A percentile compares a stretch with the other conserved stretches of the same genome.
These are phyloP conservation scores for Hydroisotoma schaefferi DNA, from an alignment of 2,888 invertebrate genomes.

Conservation along the genomic window DNA sequence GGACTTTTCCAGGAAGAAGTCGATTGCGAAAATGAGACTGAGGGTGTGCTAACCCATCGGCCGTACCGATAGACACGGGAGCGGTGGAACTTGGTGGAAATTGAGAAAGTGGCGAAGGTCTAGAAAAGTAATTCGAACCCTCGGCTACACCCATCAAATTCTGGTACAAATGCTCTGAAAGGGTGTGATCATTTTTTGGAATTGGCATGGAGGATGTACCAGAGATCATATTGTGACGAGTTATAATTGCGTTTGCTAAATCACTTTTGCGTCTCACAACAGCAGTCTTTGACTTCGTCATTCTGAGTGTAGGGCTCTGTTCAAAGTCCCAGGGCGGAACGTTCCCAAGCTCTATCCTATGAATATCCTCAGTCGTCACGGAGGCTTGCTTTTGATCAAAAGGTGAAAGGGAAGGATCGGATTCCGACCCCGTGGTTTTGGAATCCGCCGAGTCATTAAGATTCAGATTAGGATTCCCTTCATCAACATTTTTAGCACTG, in stretches of 20 bases:
- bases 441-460: conserved; percentile 11
- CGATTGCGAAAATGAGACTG: conserved; percentile 8
- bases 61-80: conserved; percentile 9
- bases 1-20: not conserved
- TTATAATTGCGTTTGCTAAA: conserved; percentile 40
- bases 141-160: too few species aligned
- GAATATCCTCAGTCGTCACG: conserved; percentile 9
- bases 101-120: conserved; percentile 11
- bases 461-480: conserved; percentile 13
- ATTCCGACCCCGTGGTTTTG: conserved; percentile 10
- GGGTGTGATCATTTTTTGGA: not conserved
- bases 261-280: conserved; percentile 47
- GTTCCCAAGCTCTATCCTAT: not conserved
- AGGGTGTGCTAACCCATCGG: conserved; percentile 4
- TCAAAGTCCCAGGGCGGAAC: conserved; percentile 22
- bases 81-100: conserved; percentile 4
- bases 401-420: conserved; percentile 7
- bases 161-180: not conserved
- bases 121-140: not conserved
- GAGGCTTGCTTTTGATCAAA: not conserved
- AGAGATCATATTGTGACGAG: conserved; percentile 15
- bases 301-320: conserved; percentile 22
- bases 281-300: conserved; percentile 32
- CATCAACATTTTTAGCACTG: conserved; percentile 55
- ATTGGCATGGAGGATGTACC: not conserved